Evolutionary conservation across 2,888 invertebrate genomes (phyloP).

Genomic region (Cheilosia impressa): DNA sequence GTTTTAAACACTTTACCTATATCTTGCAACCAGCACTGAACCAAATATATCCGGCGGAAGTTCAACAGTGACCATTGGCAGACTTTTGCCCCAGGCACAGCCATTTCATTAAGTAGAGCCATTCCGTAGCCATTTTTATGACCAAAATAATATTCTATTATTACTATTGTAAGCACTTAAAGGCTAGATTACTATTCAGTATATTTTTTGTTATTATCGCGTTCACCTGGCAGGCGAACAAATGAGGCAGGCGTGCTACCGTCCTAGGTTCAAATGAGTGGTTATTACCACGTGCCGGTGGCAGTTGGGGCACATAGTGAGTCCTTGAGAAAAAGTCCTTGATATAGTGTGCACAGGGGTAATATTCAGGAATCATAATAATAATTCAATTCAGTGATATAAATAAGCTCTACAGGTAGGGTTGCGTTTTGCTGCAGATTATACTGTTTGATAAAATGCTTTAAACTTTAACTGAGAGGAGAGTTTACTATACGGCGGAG

Average conservation of each 20-base stretch:
- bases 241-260: constrained; percentile 9
- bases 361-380: background rate
- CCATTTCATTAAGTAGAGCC: constrained; percentile 50
- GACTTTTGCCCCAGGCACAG: background rate
- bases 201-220: constrained; percentile 34
- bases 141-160: constrained; percentile 54
- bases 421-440: background rate
- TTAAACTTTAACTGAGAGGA: background rate
- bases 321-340: background rate
- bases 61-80: background rate
- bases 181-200: constrained; percentile 44
- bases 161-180: constrained; percentile 45
- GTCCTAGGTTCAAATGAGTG: background rate
- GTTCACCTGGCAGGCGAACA: background rate
- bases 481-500: too few species aligned
- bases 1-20: too few species aligned
- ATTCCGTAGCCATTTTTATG: constrained; percentile 27
- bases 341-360: background rate
- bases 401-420: background rate
- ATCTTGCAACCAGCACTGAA: constrained; percentile 13
- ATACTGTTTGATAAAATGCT: background rate
- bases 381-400: background rate
- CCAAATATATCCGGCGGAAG: constrained; percentile 13
- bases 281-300: constrained; percentile 15
- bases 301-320: background rate